Percentiles rank a stretch among this genome's conserved stretches.
phyloP scores from a whole-genome alignment of 1,140 invertebrate genomes.

The Cotesia glomerata region DNA sequence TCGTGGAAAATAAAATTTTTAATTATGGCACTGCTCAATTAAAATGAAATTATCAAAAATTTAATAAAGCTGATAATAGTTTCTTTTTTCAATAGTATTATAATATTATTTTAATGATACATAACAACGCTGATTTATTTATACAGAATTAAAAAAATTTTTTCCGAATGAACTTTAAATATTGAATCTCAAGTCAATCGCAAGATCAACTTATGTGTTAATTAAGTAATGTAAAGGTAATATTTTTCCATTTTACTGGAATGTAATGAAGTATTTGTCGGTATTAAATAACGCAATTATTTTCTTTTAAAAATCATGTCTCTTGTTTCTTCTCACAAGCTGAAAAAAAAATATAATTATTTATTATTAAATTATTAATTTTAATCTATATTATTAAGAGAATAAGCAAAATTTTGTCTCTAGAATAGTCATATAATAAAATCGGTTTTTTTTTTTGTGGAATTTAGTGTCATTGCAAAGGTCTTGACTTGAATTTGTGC shows the following conservation, averaged over 20 bases:
- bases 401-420: too few species aligned
- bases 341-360: too few species aligned
- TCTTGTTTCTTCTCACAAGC: too few species aligned
- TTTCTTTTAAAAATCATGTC: not conserved
- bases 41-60: not conserved
- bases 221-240: not conserved
- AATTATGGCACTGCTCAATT: not conserved
- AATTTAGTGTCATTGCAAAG: too few species aligned
- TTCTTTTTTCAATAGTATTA: too few species aligned
- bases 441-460: too few species aligned
- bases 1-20: constrained; percentile 43
- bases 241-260: too few species aligned
- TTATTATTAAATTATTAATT: not conserved
- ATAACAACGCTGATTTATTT: too few species aligned
- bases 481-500: too few species aligned
- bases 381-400: not conserved
- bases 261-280: too few species aligned
- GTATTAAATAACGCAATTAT: not conserved
- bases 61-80: not conserved
- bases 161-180: not conserved
- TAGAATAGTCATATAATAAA: too few species aligned
- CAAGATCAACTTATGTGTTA: not conserved
- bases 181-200: not conserved
- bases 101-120: too few species aligned
- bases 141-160: not conserved